A percentile compares a stretch with the other conserved stretches of the same genome.
Evolutionary conservation across 2,888 invertebrate species (phyloP).

Genomic region (Acholoe squamosa): DNA sequence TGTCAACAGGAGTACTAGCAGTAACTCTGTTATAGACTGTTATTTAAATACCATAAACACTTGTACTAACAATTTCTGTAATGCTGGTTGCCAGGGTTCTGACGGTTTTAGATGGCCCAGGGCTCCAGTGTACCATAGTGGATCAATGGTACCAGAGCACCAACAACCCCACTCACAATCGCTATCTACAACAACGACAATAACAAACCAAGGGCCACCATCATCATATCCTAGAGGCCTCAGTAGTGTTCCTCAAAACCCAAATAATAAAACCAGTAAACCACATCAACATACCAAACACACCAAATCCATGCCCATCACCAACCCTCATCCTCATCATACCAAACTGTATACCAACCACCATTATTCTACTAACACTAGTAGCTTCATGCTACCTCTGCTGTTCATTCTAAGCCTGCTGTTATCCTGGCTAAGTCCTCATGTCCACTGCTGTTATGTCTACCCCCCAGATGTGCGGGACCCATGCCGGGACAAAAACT

Average conservation of each 20-base stretch:
- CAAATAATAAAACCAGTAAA: too few species aligned
- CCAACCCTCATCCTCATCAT: neutral
- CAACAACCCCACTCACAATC: neutral
- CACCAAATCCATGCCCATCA: too few species aligned
- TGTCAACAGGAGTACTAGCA: neutral
- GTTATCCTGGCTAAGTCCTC: neutral
- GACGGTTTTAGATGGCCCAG: neutral
- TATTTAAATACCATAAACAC: too few species aligned
- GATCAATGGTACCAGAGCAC: neutral
- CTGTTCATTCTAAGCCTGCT: neutral
- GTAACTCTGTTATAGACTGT: too few species aligned
- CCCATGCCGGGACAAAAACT: slow-evolving; percentile 88
- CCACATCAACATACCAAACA: too few species aligned
- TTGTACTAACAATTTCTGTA: too few species aligned
- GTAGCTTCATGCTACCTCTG: neutral
- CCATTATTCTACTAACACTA: slow-evolving; percentile 60
- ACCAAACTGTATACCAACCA: neutral
- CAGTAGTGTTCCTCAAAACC: neutral
- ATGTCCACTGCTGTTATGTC: slow-evolving; percentile 84
- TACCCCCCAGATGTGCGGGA: slow-evolving; percentile 88
- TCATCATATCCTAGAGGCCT: neutral
- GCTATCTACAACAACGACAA: neutral
- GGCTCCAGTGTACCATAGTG: neutral
- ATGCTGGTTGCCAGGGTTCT: too few species aligned
- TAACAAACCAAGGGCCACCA: neutral